Base-by-base conservation (phyloP, 2,113 vertebrate genomes). In the Pholis gunnellus region DNA sequence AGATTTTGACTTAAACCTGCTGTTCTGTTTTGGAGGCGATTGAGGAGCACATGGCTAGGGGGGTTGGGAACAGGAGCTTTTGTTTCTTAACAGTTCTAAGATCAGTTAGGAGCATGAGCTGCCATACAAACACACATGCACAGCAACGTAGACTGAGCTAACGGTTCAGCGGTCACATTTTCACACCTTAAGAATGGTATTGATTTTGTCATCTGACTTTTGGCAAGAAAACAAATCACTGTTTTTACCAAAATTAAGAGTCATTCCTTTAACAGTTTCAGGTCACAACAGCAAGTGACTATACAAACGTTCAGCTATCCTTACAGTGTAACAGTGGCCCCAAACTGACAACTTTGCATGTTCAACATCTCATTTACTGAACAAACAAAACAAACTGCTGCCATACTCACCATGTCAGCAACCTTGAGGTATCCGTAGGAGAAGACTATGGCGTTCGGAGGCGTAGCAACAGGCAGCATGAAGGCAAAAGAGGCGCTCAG, bases 381-480 rank as follows among this genome's bases (percentile, higher is more conserved):
- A 56, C 40, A 50, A 76, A 57, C 50, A 44, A 57, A 78, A 66
- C 29, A 46, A 83, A 57, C 69, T 14, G 9, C 71, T 13, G n/a
- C 8, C 10, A 18, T 44, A 83, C 95, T 97, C 94, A 99, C 98
- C 98, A 99, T 99, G 94, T 99, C 98, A 29, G 95, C 78, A 78
- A 99, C 97, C 68, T 89, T 96, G 88, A 99, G 95, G 89, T 96
- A 97, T 75, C 98, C 97, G 0, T 97, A 97, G 27, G 97, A 96
- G 91, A 99, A 99, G 72, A 97, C 98, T 4, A 99, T 99, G 14
- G 98, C 97, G 0, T 99, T 99, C 8, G 97, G 97, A 0, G 98
- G 97, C 0, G 98, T 99, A 44, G 97, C 98, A 61, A 99, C 98
- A 3, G 98, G 98, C 25, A 99, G 85, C 97, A 99, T 99, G 95